Conservation (phyloP, 2,797 vertebrate species). For the Sebastes elongatus region DNA sequence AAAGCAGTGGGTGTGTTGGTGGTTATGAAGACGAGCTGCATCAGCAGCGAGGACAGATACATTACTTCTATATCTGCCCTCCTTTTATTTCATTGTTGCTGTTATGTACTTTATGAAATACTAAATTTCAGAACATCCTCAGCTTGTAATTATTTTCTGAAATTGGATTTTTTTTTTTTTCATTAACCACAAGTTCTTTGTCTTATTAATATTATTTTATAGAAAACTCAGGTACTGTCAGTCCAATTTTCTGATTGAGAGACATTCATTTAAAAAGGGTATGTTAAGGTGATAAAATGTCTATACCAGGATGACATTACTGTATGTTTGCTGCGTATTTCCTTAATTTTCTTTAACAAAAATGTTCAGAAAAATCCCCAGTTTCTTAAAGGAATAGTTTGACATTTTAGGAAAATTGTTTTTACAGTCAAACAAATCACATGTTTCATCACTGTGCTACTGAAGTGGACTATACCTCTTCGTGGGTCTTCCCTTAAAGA, state of each 20-base stretch:
- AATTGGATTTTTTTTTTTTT: background rate
- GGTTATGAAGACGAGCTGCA: conserved; percentile 36
- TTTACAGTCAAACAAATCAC: background rate
- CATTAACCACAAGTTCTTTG: too few species aligned
- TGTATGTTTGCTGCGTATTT: background rate
- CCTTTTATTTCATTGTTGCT: background rate
- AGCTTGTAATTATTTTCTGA: background rate
- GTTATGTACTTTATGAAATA: background rate
- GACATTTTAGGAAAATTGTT: background rate
- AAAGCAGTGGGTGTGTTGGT: conserved; percentile 28
- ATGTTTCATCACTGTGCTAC: background rate
- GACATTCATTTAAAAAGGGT: background rate
- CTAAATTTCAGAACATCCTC: background rate
- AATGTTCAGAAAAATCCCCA: background rate
- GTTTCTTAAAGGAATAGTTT: background rate
- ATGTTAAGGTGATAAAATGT: background rate
- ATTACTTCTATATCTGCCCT: background rate
- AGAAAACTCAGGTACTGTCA: background rate
- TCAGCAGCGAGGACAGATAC: conserved; percentile 31
- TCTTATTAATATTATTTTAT: too few species aligned
- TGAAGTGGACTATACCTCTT: background rate
- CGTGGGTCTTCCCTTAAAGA: background rate
- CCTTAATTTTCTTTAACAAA: background rate
- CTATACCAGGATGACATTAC: background rate
- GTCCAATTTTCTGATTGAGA: background rate